Evolutionary conservation across 2,888 invertebrate genomes (phyloP), one percentile per base, ranked within the genome.

Genomic region (Melanophora roralis): DNA sequence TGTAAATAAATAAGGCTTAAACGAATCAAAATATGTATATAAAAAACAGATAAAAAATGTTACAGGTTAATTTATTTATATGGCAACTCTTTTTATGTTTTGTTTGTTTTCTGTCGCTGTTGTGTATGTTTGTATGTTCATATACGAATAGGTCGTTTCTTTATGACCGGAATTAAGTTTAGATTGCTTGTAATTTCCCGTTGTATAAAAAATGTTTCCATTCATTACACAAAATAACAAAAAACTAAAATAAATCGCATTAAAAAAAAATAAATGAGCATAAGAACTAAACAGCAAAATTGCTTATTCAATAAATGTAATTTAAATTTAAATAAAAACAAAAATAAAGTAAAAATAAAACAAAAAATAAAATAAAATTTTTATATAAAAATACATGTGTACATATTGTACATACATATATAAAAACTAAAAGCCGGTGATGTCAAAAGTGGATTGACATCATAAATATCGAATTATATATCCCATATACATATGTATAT

Each of bases 101-200:
- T 49, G 36, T 38, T 36, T 49, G 11, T 11, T 9, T 23, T 14
- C 6, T 14, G 49, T 32, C 7, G 1, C 23, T 19, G 23, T 65
- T 65, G 14, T 23, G 49, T 55, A 45, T n/a, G 14, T 27, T 6
- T n/a, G n/a, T n/a, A n/a, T n/a, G n/a, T 47, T 34, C 36, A 53
- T 68, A 45, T 47, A 14, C 67, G 32, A 21, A 32, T 55, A 14
- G 21, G 34, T 59, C 23, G 38, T 36, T 64, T 51, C 32, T 38
- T 59, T 51, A 59, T 67, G 59, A 69, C 74, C 78, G 78, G 74
- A 79, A 79, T 79, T 60, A 71, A 74, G 64, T 59, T 78, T 38
- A 74, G 23, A 69, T 78, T 73, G 40, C 64, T 79, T 69, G 74
- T 74, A 69, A 53, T 74, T 79, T 79, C 78, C 78, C 64, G 59